Evolutionary conservation across 1,140 invertebrate species (phyloP).

Genomic region (Papilio polytes): DNA sequence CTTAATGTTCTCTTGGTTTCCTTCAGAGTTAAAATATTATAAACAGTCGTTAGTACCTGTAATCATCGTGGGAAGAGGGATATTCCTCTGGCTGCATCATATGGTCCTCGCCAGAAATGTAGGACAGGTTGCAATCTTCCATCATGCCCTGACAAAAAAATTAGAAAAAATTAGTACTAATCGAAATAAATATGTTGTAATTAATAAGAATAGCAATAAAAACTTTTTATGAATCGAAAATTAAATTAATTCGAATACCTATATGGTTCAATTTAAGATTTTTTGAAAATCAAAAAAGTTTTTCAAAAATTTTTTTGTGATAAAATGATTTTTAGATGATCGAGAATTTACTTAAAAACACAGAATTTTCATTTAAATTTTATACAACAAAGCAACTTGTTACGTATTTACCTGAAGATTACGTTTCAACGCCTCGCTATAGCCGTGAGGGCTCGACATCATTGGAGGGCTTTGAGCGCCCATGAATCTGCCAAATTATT

Average conservation of each 20-base stretch:
- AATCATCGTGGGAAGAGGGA: conserved; percentile 81
- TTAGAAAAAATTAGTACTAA: neutral
- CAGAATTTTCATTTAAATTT: too few relatives aligned
- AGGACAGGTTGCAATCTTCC: conserved; percentile 82
- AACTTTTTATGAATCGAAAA: too few relatives aligned
- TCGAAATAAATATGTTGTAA: neutral
- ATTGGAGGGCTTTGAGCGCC: conserved; percentile 82
- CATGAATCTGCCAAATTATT: conserved; percentile 72
- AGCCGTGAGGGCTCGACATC: conserved; percentile 82
- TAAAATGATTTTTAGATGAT: too few relatives aligned
- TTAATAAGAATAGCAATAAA: too few relatives aligned
- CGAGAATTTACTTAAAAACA: too few relatives aligned
- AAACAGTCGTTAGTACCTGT: conserved; percentile 61
- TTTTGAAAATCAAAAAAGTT: too few relatives aligned
- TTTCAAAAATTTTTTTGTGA: too few relatives aligned
- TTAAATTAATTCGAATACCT: too few relatives aligned
- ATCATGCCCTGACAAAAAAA: conserved; percentile 76
- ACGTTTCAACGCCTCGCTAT: conserved; percentile 80
- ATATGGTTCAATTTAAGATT: too few relatives aligned
- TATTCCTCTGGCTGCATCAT: conserved; percentile 81
- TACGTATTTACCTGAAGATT: conserved; percentile 76
- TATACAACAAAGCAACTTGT: too few relatives aligned
- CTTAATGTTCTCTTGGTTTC: too few relatives aligned
- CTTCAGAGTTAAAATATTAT: too few relatives aligned
- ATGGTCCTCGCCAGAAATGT: conserved; percentile 81